Evolutionary conservation across 1,140 invertebrate genomes (phyloP), one percentile per base, ranked within the genome.

Genomic region (Cotesia vestalis): DNA sequence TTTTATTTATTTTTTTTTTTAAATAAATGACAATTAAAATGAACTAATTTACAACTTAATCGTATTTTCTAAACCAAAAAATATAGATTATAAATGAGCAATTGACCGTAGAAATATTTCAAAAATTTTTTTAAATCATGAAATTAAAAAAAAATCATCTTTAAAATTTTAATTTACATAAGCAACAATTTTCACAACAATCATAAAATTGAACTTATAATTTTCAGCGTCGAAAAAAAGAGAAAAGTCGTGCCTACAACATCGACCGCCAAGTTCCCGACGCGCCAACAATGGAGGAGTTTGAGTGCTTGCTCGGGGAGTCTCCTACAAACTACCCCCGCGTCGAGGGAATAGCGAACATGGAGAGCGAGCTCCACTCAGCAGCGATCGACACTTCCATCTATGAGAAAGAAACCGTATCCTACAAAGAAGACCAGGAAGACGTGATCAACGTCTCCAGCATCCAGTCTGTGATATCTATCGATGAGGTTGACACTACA

Each of bases 291-390:
- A 63, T 87, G 68, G 86, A 87, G 69, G 86, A 87, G 62, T 87
- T 87, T 67, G 85, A 86, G 60, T 86, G 83, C 64, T 69, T 87
- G 34, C 77, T 86, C 0, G 83, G 82, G 12, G 85, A 85, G 75
- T 86, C 84, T 0, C 84, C 84, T 9, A 84, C 83, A 8, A 85
- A 85, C 80, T 86, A 85, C 76, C 84, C 85, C 3, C 79, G 79
- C 55, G 84, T 82, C 34, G 84, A 86, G 76, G 82, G 83, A 4
- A 73, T 87, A n/a, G 85, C 86, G 67, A 83, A 86, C 71, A 87
- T 88, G 81, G 86, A 88, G 67, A 86, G 85, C 64, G 84, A 88
- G 74, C 78, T 88, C 11, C 84, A 86, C 75, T 87, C 84, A 8
- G 86, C 86, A 34, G 84, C 86, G 20, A 87, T 86, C 38, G 86